Evolutionary conservation across 2,888 invertebrate genomes (phyloP), one percentile per base, ranked within the genome.

Genomic region (Plagodis dolabraria): DNA sequence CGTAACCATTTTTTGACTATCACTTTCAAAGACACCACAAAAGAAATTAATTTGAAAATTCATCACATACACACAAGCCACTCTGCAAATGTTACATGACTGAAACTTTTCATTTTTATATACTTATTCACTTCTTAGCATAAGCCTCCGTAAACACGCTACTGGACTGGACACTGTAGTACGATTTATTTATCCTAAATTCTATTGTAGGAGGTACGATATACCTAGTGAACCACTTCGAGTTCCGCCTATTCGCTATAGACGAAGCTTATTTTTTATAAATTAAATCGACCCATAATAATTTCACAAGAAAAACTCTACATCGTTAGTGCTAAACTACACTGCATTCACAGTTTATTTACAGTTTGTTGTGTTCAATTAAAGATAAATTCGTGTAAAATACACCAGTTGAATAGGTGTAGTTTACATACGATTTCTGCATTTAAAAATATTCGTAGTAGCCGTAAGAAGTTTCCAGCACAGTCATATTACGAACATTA

Each of bases 1-100:
- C 75, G 93, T 93, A 79, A 93, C 93, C 93, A 93, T 93, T 86
- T 80, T 92, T 53, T 64, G 58, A 54, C 60, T 69, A 59, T 53
- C 65, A 63, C 71, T 63, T 63, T 72, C 70, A 66, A 66, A 53
- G 62, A 64, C 59, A 60, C 67, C 71, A 69, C 71, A 70, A 22
- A 77, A 70, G 69, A 69, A 67, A 64, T 65, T 65, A 62, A 52
- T 57, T 53, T 64, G 52, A 55, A 58, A 57, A 64, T 54, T 60
- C 52, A 61, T 49, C 56, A 57, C 69, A 68, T 59, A 34, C 38
- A 7, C 33, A 54, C 54, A 53, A 33, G 46, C 36, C 53, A 50
- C 43, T 42, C 7, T 40, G 10, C 2, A 46, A 46, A 34, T 50
- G 33, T 50, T 43, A 50, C 49, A 49, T 49, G 33, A n/a, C 12